Conservation (phyloP, 53 echinoderm and acorn worm species). For the Henricia sp. region DNA sequence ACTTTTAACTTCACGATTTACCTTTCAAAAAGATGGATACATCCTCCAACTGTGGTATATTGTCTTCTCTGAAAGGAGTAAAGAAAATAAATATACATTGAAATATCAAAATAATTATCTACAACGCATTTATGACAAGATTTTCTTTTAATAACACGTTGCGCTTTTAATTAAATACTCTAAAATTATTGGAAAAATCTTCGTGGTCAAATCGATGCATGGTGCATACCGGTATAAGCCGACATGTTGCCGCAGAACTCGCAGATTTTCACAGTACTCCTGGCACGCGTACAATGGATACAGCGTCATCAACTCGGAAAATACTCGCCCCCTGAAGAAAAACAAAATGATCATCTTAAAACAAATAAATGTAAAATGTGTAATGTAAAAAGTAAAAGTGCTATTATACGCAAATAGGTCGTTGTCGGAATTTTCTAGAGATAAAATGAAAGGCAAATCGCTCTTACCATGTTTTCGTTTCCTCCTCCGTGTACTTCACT, state of each 20-base stretch:
- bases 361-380: neutral
- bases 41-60: slow-evolving; percentile 95
- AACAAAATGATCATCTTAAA: neutral
- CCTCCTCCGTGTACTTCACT: slow-evolving; percentile 83
- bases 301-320: slow-evolving; percentile 72
- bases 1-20: slow-evolving; percentile 9
- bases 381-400: neutral
- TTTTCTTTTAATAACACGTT: too few relatives aligned
- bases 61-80: slow-evolving; percentile 54
- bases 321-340: slow-evolving; percentile 71
- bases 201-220: too few relatives aligned
- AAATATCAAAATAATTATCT: too few relatives aligned
- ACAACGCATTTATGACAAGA: too few relatives aligned
- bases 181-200: neutral
- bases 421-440: neutral
- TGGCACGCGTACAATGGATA: slow-evolving; percentile 84
- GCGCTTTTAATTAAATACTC: too few relatives aligned
- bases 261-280: slow-evolving; percentile 81
- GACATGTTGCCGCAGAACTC: slow-evolving; percentile 77
- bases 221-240: slow-evolving; percentile 70
- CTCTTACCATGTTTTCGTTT: slow-evolving; percentile 85
- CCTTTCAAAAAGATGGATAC: slow-evolving; percentile 94
- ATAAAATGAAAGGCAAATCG: neutral
- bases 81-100: neutral
- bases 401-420: neutral